Conservation (phyloP, 2,797 vertebrate genomes). For the Avahi laniger region DNA sequence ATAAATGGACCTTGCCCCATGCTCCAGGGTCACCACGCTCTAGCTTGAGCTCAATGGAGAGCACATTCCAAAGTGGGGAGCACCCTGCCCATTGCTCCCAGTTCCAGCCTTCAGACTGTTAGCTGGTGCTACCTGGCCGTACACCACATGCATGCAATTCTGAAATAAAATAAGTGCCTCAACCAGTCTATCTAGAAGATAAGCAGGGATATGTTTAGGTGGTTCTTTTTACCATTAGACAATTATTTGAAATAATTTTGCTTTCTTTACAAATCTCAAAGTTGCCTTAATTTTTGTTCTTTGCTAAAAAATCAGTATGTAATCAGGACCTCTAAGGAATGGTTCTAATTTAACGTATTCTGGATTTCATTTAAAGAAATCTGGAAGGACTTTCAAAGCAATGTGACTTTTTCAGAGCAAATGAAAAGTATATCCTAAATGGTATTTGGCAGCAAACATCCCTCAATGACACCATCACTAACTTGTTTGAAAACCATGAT, state of each 20-base stretch:
- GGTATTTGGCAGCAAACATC: constrained; percentile 50
- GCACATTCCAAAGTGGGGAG: not conserved
- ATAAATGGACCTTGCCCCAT: not conserved
- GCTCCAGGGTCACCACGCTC: not conserved
- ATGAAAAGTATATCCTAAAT: constrained; percentile 66
- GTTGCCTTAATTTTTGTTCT: constrained; percentile 40
- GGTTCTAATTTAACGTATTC: constrained; percentile 74
- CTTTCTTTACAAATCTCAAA: constrained; percentile 67
- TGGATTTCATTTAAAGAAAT: constrained; percentile 74
- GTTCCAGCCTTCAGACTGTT: not conserved
- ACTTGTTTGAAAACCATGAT: constrained; percentile 49
- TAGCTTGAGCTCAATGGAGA: not conserved
- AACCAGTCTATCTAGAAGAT: not conserved
- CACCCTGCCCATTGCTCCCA: not conserved
- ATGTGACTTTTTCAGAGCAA: constrained; percentile 65
- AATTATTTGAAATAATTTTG: constrained; percentile 20
- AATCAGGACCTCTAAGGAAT: constrained; percentile 62
- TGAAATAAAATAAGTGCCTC: not conserved
- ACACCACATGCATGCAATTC: not conserved
- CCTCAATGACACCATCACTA: not conserved
- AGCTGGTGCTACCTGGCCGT: not conserved
- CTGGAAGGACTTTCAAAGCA: constrained; percentile 74
- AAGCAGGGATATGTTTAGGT: not conserved
- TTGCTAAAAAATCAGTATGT: constrained; percentile 64
- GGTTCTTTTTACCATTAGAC: not conserved